These are phyloP conservation scores for Dasyurus viverrinus DNA, from an alignment of 2,113 vertebrate genomes.

Conservation along the genomic window DNA sequence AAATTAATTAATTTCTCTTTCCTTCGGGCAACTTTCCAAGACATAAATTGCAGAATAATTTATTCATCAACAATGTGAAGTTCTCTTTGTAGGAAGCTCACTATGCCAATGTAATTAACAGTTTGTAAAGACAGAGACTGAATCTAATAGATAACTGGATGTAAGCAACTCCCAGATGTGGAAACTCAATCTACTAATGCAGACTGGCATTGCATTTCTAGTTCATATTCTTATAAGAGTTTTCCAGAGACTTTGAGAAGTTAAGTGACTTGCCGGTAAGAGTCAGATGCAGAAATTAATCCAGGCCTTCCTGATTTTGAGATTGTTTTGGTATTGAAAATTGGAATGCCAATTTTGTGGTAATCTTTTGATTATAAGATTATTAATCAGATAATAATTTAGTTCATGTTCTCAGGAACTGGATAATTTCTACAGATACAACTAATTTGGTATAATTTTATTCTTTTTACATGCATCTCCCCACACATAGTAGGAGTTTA, in stretches of 20 bases:
- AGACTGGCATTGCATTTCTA: not conserved
- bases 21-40: not conserved
- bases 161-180: not conserved
- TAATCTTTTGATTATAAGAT: not conserved
- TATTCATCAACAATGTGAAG: not conserved
- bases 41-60: not conserved
- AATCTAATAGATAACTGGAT: not conserved
- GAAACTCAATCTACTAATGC: not conserved
- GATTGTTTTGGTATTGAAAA: not conserved
- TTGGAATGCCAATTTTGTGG: not conserved
- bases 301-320: not conserved
- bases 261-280: not conserved
- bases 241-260: not conserved
- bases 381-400: constrained; percentile 2
- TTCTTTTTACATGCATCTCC: not conserved
- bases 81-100: not conserved
- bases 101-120: not conserved
- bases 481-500: not conserved
- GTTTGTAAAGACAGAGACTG: not conserved
- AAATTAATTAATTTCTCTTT: not conserved
- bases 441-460: not conserved
- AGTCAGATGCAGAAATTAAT: not conserved
- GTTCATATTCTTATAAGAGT: not conserved
- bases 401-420: not conserved
- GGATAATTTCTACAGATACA: not conserved